phyloP scores from a whole-genome alignment of 2,888 invertebrate genomes.

The Gari tellinella region DNA sequence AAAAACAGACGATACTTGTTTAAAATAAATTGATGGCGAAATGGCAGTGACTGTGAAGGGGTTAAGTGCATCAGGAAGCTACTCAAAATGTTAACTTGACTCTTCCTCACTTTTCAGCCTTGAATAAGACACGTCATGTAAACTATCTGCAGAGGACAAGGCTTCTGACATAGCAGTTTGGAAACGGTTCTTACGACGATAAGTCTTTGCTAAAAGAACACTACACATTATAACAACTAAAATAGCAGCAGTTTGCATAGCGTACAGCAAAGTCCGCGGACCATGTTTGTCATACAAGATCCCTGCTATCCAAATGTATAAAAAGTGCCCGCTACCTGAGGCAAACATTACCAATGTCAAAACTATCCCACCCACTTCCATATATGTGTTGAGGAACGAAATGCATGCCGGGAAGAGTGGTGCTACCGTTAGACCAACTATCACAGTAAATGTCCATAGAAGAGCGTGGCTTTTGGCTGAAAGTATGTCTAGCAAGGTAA shows the following conservation, averaged over 20 bases:
- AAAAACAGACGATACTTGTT: too few species aligned
- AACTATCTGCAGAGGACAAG: too few species aligned
- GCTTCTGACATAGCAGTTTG: slow-evolving; percentile 4
- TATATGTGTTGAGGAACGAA: slow-evolving; percentile 59
- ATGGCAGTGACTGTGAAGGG: too few species aligned
- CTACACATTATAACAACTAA: slow-evolving; percentile 32
- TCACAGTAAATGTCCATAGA: slow-evolving; percentile 54
- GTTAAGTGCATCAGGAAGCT: too few species aligned
- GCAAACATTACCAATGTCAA: slow-evolving; percentile 54
- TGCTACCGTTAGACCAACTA: slow-evolving; percentile 49
- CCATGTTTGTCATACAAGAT: slow-evolving; percentile 47
- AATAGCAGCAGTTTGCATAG: slow-evolving; percentile 45
- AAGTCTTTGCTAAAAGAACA: slow-evolving; percentile 25
- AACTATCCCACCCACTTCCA: slow-evolving; percentile 55
- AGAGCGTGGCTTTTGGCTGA: slow-evolving; percentile 32
- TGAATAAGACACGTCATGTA: too few species aligned
- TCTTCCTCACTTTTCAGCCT: too few species aligned
- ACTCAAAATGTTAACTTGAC: too few species aligned
- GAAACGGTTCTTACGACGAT: slow-evolving; percentile 10
- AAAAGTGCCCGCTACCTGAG: slow-evolving; percentile 48
- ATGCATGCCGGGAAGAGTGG: slow-evolving; percentile 59
- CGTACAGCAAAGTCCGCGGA: slow-evolving; percentile 51
- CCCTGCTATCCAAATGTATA: slow-evolving; percentile 55
- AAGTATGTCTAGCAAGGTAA: slow-evolving; percentile 52
- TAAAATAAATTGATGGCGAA: too few species aligned